phyloP scores from a whole-genome alignment of 1,140 invertebrate genomes.

The Formica exsecta region DNA sequence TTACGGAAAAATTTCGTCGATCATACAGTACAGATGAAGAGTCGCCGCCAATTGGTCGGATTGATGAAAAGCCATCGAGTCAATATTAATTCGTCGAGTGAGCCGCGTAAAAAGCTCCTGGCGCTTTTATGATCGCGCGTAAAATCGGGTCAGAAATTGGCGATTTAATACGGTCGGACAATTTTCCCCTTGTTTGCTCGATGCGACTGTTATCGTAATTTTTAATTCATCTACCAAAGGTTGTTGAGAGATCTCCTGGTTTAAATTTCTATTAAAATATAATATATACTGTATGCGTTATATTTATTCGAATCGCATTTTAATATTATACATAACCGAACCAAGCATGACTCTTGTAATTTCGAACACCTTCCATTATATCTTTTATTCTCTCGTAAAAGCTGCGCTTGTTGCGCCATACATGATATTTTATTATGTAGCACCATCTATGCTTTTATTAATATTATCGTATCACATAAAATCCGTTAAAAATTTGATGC shows the following conservation, averaged over 20 bases:
- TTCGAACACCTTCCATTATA: not conserved
- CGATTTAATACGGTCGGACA: slow-evolving; percentile 46
- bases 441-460: not conserved
- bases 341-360: slow-evolving; percentile 2
- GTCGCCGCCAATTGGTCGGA: slow-evolving; percentile 36
- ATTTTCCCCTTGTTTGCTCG: slow-evolving; percentile 49
- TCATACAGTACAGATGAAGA: not conserved
- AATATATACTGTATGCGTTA: not conserved
- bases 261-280: slow-evolving; percentile 37
- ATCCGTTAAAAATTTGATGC: slow-evolving; percentile 12
- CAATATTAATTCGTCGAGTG: slow-evolving; percentile 52
- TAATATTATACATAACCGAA: not conserved
- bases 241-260: not conserved
- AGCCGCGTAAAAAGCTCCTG: slow-evolving; percentile 45
- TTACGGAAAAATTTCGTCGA: slow-evolving; percentile 8
- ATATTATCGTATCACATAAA: not conserved
- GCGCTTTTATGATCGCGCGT: slow-evolving; percentile 34
- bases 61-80: slow-evolving; percentile 50
- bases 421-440: slow-evolving; percentile 14
- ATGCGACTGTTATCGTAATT: slow-evolving; percentile 58
- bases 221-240: slow-evolving; percentile 30
- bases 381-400: slow-evolving; percentile 22
- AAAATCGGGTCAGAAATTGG: slow-evolving; percentile 49
- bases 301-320: slow-evolving; percentile 21
- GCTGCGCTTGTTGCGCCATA: not conserved